phyloP scores from a whole-genome alignment of 2,888 invertebrate genomes.

The Marasmarcha lunaedactyla region DNA sequence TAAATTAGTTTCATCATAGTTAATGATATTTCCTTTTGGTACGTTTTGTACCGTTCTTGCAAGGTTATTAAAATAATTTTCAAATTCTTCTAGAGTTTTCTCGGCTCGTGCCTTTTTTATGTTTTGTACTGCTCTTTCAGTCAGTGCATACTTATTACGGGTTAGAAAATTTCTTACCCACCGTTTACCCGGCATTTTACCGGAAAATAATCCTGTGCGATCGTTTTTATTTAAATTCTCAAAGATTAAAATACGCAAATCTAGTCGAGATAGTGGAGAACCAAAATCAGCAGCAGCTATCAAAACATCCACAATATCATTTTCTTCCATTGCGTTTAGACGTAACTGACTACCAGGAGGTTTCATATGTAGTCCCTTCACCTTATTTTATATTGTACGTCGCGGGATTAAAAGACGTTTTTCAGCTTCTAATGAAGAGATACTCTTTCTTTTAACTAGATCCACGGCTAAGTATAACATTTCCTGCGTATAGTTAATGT shows the following conservation, averaged over 20 bases:
- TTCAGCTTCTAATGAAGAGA: too few relatives aligned
- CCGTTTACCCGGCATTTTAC: slow-evolving; percentile 7
- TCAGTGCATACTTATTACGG: slow-evolving; percentile 5
- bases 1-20: slow-evolving; percentile 16
- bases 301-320: too few relatives aligned
- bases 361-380: too few relatives aligned
- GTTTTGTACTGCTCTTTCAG: slow-evolving; percentile 7
- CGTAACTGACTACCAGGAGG: too few relatives aligned
- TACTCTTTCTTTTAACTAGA: too few relatives aligned
- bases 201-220: slow-evolving; percentile 3
- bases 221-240: slow-evolving; percentile 8
- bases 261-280: slow-evolving; percentile 7
- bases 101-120: slow-evolving; percentile 8
- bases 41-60: background rate
- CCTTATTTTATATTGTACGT: too few relatives aligned
- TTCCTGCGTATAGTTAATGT: too few relatives aligned
- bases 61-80: slow-evolving; percentile 4
- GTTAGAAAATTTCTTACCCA: slow-evolving; percentile 8
- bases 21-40: background rate
- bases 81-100: slow-evolving; percentile 7
- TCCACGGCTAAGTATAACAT: too few relatives aligned
- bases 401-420: too few relatives aligned
- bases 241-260: slow-evolving; percentile 7
- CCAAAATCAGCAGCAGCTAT: background rate
- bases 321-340: too few relatives aligned